Base-by-base conservation (phyloP, 2,113 vertebrate species). In the Hippocampus mohnikei region DNA sequence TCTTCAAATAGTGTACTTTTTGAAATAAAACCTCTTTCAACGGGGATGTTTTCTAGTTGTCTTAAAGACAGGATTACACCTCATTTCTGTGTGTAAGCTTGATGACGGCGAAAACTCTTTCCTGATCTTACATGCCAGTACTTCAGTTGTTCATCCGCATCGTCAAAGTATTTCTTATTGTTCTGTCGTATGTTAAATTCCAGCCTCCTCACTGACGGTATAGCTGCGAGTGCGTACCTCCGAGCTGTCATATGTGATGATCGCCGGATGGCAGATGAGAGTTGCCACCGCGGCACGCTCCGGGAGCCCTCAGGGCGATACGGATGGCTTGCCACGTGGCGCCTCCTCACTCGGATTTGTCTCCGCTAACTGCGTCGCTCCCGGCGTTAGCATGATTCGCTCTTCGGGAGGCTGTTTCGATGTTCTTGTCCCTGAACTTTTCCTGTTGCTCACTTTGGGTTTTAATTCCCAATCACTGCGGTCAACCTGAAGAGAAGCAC, bases 281-380 rank as follows among this genome's bases (percentile, higher is more conserved):
- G 85, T 73, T 87, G 88, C 85, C 85, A 85, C 77, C 46, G 78
- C 70, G 59, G 81, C 83, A 73, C 59, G 87, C 88, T 86, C 74
- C 82, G 82, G 85, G 87, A 85, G 83, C 87, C 89, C 86, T 84
- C 72, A 13, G 84, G 89, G 87, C 87, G 87, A 74, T 86, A 88
- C 70, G 81, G 76, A 81, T 80, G 88, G 74, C 79, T 84, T 84
- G 77, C 80, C 83, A 78, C 80, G 70, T 82, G 84, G 79, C 82
- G 80, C 85, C 84, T 84, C 83, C 20, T 46, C 23, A 23, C 42
- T 44, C 15, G 15, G 25, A 65, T 65, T 46, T 46, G 41, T 65
- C 63, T 65, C 8, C 15, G 41, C 84, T 73, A 25, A 61, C 75
- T 69, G 70, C 83, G 76, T 79, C 76, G 81, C 76, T 60, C 66